Evolutionary conservation across 2,888 invertebrate species (phyloP).

Genomic region (Rhorus exstirpatorius): DNA sequence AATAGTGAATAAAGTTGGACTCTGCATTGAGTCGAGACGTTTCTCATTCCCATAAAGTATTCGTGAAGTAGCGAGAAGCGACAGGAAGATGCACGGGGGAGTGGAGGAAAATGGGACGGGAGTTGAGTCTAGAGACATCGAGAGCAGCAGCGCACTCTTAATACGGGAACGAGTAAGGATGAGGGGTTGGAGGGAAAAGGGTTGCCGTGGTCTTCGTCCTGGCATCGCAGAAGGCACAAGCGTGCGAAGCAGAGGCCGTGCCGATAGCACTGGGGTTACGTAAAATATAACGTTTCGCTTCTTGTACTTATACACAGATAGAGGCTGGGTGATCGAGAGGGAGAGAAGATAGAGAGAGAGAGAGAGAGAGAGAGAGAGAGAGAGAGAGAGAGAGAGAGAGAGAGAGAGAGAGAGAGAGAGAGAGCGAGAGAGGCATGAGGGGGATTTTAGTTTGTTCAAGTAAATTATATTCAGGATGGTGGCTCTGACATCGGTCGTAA

Average conservation of each 20-base stretch:
- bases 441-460: slow-evolving; percentile 85
- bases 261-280: slow-evolving; percentile 71
- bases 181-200: slow-evolving; percentile 58
- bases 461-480: slow-evolving; percentile 85
- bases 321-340: slow-evolving; percentile 32
- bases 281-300: slow-evolving; percentile 76
- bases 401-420: slow-evolving; percentile 40
- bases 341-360: slow-evolving; percentile 37
- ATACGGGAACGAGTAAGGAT: slow-evolving; percentile 26
- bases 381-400: slow-evolving; percentile 49
- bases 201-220: slow-evolving; percentile 63
- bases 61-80: slow-evolving; percentile 80
- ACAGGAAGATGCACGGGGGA: slow-evolving; percentile 51
- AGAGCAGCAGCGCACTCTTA: slow-evolving; percentile 44
- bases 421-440: slow-evolving; percentile 61
- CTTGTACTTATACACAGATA: slow-evolving; percentile 38
- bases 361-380: slow-evolving; percentile 46
- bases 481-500: slow-evolving; percentile 83
- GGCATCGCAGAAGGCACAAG: slow-evolving; percentile 61
- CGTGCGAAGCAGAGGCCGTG: slow-evolving; percentile 59
- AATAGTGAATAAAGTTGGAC: slow-evolving; percentile 82
- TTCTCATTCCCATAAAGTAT: slow-evolving; percentile 83
- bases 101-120: slow-evolving; percentile 62
- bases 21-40: slow-evolving; percentile 75
- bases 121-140: slow-evolving; percentile 63